Conservation (phyloP, 2,113 vertebrate genomes). For the Python bivittatus region DNA sequence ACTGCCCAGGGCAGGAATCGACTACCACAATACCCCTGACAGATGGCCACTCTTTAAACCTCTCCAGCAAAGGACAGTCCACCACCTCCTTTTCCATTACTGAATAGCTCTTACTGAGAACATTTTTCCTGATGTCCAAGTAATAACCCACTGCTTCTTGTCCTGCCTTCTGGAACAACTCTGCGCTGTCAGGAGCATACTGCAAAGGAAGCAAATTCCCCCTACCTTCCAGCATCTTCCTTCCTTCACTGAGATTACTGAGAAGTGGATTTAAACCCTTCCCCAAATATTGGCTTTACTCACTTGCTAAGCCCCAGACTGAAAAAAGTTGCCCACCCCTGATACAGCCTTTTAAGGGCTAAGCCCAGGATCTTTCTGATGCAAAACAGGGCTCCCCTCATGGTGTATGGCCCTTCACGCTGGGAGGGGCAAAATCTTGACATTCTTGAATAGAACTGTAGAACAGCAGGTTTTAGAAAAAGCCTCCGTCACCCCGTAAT, state of each 20-base stretch:
- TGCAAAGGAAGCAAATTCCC: not conserved
- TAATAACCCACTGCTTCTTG: not conserved
- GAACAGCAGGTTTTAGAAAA: not conserved
- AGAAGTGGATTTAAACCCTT: not conserved
- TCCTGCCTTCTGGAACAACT: not conserved
- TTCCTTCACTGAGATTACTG: not conserved
- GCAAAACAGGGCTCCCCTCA: too few relatives aligned
- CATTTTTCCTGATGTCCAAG: not conserved
- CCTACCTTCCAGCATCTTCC: not conserved
- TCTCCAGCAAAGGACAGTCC: not conserved
- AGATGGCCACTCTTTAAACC: not conserved
- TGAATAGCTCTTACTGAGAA: not conserved
- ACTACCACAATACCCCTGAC: not conserved
- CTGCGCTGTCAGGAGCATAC: too few relatives aligned
- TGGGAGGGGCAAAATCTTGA: not conserved
- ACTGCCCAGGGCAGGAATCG: not conserved
- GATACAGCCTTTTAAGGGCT: not conserved
- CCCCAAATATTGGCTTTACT: not conserved
- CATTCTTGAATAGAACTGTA: not conserved
- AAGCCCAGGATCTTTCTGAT: not conserved
- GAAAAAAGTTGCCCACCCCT: not conserved
- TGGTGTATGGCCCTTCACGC: not conserved
- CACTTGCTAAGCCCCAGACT: not conserved
- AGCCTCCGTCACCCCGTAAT: not conserved
- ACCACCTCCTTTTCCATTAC: not conserved